Evolutionary conservation across 2,113 vertebrate species (phyloP), one percentile per base, ranked within the genome.

Genomic region (Oxyruncus cristatus): DNA sequence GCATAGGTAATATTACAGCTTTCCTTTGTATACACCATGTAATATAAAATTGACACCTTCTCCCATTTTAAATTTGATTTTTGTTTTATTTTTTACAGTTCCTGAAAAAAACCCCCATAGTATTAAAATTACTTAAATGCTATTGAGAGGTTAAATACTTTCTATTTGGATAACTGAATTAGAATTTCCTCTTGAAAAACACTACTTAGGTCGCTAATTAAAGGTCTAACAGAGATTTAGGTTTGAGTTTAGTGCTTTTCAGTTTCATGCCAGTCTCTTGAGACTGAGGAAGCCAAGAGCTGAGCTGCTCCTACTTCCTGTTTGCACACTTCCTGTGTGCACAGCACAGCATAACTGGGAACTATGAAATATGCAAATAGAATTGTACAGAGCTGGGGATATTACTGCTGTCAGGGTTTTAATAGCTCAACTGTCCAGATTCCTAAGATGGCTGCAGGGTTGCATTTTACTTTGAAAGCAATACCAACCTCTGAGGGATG

Each of bases 171-270:
- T 88, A 96, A 97, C 28, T 93, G 75, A 97, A 95, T 93, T 96
- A 55, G 94, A 94, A 96, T 95, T 96, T 96, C 92, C 94, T 95
- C 92, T 91, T 90, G 89, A 85, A 91, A 95, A 93, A 97, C 85
- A 92, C 81, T 96, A 89, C 73, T 96, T 53, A 90, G 86, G 92
- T 95, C 3, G 42, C 92, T 95, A 97, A 97, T 97, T 96, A 97
- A 97, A 96, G 92, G 94, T 95, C 90, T 95, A 79, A 95, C 72
- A 93, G 91, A 95, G 81, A 93, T 88, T 89, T 88, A 78, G 52
- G 83, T 85, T 94, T 93, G 65, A 95, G 82, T 88, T 95, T 61
- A 92, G 91, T 89, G 92, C 94, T 96, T 90, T 94, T 82, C 70
- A 93, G 86, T 59, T 95, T 79, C 72, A 77, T 49, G 79, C 88